Percentiles rank a stretch among this genome's conserved stretches.
phyloP scores from a whole-genome alignment of 2,888 invertebrate species.

The Chironomus riparius region DNA sequence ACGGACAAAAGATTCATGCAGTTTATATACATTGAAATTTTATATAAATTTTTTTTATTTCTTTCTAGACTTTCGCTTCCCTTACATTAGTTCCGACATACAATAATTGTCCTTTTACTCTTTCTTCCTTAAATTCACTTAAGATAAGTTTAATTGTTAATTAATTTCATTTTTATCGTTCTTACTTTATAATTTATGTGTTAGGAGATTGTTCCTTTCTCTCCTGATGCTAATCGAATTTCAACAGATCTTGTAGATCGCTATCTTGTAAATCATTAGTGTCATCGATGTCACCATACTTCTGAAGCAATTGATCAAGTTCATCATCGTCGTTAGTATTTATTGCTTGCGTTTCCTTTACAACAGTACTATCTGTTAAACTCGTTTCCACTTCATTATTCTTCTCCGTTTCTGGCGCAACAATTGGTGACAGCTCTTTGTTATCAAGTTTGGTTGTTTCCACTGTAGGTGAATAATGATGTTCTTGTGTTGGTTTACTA shows the following conservation, averaged over 20 bases:
- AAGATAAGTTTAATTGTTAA: no score
- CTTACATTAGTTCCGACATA: no score
- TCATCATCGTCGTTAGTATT: background rate
- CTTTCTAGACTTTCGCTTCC: no score
- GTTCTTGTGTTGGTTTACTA: background rate
- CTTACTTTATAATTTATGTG: no score
- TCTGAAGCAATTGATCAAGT: background rate
- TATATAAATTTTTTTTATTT: no score
- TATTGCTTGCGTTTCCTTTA: background rate
- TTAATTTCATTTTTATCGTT: no score
- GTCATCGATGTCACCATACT: background rate
- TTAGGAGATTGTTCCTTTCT: background rate
- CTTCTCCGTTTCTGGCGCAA: background rate
- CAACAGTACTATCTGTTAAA: background rate
- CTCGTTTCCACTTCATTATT: background rate
- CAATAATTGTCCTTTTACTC: no score
- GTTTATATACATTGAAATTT: no score
- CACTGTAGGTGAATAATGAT: background rate
- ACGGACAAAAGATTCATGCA: no score
- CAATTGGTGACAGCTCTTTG: background rate
- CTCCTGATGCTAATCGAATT: background rate
- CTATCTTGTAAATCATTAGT: background rate
- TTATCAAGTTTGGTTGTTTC: no score
- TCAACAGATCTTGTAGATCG: background rate
- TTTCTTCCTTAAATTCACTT: no score